phyloP scores from a whole-genome alignment of 2,888 invertebrate genomes.

The Microctonus aethiopoides region DNA sequence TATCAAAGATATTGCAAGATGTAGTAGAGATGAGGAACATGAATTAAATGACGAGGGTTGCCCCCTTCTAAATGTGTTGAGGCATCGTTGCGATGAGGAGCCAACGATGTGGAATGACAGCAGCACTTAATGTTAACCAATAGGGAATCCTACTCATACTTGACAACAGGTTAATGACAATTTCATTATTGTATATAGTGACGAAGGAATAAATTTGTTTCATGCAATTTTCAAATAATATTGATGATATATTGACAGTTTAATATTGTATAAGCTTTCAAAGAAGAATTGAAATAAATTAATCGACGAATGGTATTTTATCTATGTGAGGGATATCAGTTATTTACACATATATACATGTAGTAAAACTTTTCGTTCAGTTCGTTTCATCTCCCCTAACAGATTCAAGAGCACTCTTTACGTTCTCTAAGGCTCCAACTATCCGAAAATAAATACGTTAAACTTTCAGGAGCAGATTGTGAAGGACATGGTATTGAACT shows the following conservation, averaged over 20 bases:
- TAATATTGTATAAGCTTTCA: too few relatives aligned
- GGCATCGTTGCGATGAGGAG: slow-evolving; percentile 17
- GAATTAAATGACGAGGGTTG: slow-evolving; percentile 26
- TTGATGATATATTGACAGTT: too few relatives aligned
- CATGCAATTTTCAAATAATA: too few relatives aligned
- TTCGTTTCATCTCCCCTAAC: slow-evolving; percentile 5
- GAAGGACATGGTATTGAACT: slow-evolving; percentile 48
- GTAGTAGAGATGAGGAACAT: slow-evolving; percentile 6
- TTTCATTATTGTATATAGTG: not conserved
- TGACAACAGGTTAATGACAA: slow-evolving; percentile 17
- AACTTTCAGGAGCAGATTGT: slow-evolving; percentile 49
- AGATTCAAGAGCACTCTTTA: slow-evolving; percentile 20
- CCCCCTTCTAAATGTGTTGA: slow-evolving; percentile 14
- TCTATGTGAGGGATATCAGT: not conserved
- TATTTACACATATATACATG: not conserved
- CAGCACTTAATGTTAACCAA: slow-evolving; percentile 18
- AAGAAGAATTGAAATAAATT: not conserved
- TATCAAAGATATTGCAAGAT: slow-evolving; percentile 13
- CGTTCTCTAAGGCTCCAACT: slow-evolving; percentile 22
- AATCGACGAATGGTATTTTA: not conserved
- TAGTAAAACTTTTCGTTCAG: slow-evolving; percentile 20
- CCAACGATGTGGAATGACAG: slow-evolving; percentile 29
- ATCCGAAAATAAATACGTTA: slow-evolving; percentile 51
- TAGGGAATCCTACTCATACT: not conserved
- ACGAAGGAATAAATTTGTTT: too few relatives aligned